Evolutionary conservation across 2,113 vertebrate species (phyloP).

Genomic region (Cheilinus undulatus): DNA sequence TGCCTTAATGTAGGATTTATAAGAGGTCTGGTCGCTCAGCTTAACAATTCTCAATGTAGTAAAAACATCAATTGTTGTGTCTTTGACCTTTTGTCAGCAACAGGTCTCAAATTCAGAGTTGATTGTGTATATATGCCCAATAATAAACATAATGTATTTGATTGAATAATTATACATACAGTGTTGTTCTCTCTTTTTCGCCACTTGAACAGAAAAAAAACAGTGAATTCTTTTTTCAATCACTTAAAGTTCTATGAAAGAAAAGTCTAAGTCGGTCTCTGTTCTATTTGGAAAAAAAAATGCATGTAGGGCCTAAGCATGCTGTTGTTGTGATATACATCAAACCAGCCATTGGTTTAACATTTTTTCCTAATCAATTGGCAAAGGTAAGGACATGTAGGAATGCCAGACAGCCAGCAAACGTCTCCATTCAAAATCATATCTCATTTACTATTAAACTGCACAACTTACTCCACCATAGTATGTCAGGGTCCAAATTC

Average conservation of each 20-base stretch:
- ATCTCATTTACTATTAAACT: background rate
- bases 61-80: no score
- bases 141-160: background rate
- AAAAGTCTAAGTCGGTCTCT: background rate
- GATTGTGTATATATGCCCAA: background rate
- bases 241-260: background rate
- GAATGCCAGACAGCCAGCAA: background rate
- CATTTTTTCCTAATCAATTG: background rate
- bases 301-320: no score
- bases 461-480: background rate
- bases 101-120: no score
- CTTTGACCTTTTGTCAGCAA: no score
- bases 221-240: background rate
- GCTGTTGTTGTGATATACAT: no score
- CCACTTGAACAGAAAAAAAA: background rate
- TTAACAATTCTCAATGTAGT: no score
- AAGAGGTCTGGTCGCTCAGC: no score
- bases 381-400: background rate
- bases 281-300: no score
- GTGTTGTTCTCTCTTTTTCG: background rate
- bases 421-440: background rate
- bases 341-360: background rate
- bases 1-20: no score
- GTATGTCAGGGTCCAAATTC: background rate
- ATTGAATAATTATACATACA: background rate